A percentile compares a stretch with the other conserved stretches of the same genome.
Evolutionary conservation across 2,888 invertebrate species (phyloP).

Genomic region (Nemapogon koenigi): DNA sequence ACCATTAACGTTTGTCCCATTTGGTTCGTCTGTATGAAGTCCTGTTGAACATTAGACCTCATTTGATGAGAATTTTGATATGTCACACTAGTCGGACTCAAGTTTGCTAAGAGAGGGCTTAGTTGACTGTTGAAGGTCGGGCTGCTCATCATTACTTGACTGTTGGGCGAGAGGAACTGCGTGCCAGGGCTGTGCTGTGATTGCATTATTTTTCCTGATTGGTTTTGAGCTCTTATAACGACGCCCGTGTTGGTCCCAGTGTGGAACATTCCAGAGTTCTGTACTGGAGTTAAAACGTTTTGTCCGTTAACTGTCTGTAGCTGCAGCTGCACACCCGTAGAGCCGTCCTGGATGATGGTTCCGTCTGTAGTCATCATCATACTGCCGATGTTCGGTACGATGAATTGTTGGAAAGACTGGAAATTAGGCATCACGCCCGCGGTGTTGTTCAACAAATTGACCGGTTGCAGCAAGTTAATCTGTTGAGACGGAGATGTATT

Average conservation of each 20-base stretch:
- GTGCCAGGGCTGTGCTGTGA: conserved; percentile 72
- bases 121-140: conserved; percentile 76
- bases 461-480: conserved; percentile 80
- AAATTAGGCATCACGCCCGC: conserved; percentile 76
- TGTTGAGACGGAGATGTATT: conserved; percentile 64
- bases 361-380: conserved; percentile 86
- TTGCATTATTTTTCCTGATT: conserved; percentile 73
- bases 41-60: conserved; percentile 67
- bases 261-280: conserved; percentile 69
- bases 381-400: conserved; percentile 80
- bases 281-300: conserved; percentile 76
- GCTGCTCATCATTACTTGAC: conserved; percentile 79
- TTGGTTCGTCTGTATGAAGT: conserved; percentile 74
- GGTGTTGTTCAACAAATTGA: conserved; percentile 77
- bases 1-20: conserved; percentile 77
- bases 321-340: conserved; percentile 73
- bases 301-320: conserved; percentile 82
- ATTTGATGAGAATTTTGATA: conserved; percentile 64
- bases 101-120: conserved; percentile 78
- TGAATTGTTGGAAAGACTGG: conserved; percentile 82
- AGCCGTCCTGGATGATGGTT: conserved; percentile 75
- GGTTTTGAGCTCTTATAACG: conserved; percentile 78
- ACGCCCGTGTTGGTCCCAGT: conserved; percentile 75
- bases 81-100: conserved; percentile 73
- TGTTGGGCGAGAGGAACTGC: conserved; percentile 77